A percentile compares a stretch with the other conserved stretches of the same genome.
Conservation (phyloP, 2,797 vertebrate genomes). For the Hemitrygon akajei region DNA sequence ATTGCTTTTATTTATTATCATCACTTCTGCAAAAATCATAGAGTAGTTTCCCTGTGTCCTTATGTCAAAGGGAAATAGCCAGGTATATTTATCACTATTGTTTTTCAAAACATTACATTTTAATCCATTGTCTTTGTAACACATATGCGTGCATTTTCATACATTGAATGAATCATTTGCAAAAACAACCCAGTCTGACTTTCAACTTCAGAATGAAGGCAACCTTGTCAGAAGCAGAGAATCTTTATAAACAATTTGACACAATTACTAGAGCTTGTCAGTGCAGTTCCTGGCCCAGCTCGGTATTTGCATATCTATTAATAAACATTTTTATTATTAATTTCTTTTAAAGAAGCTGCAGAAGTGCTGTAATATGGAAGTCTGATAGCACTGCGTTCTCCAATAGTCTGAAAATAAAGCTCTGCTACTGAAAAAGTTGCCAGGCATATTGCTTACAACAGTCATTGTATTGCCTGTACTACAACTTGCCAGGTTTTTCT, state of each 20-base stretch:
- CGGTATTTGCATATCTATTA: neutral
- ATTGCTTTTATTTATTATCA: neutral
- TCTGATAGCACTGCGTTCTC: neutral
- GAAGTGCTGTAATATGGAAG: neutral
- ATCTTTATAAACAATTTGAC: neutral
- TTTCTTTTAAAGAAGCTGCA: neutral
- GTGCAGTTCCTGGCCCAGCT: neutral
- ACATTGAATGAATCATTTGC: neutral
- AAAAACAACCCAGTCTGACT: neutral
- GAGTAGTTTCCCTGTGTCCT: neutral
- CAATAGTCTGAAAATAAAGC: neutral
- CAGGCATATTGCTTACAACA: neutral
- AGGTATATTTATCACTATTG: neutral
- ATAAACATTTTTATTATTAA: neutral
- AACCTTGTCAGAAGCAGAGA: slow-evolving; percentile 5
- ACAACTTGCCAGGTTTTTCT: neutral
- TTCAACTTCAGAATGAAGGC: neutral
- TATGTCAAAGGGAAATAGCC: neutral
- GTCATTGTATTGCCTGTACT: neutral
- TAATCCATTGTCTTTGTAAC: neutral
- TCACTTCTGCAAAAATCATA: neutral
- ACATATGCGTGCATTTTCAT: neutral
- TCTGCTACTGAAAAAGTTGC: neutral
- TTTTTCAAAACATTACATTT: neutral
- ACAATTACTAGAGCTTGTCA: too few species aligned